A percentile compares a stretch with the other conserved stretches of the same genome.
These are phyloP conservation scores for Cassiopea xamachana DNA, from an alignment of 30 jellyfish, hydroid and myxozoan genomes.

Conservation along the genomic window DNA sequence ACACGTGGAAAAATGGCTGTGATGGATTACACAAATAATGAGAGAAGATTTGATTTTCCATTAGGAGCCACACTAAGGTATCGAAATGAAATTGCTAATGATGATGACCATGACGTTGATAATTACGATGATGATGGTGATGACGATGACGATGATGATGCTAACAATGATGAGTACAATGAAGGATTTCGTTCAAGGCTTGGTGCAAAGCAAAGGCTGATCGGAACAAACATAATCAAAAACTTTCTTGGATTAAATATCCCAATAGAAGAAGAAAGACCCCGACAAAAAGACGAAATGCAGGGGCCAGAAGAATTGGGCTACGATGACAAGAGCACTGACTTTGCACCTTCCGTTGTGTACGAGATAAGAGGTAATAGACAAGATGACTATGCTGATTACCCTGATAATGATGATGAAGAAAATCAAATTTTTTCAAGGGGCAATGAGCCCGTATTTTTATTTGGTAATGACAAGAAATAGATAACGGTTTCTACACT, in stretches of 20 bases:
- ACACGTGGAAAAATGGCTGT: conserved; percentile 69
- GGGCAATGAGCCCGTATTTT: conserved; percentile 2
- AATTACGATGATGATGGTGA: background rate
- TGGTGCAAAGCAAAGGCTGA: conserved; percentile 27
- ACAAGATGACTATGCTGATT: conserved; percentile 30
- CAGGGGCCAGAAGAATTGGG: background rate
- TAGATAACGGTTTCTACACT: background rate
- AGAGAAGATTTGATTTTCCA: background rate
- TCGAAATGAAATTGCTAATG: conserved; percentile 23
- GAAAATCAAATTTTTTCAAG: conserved; percentile 26
- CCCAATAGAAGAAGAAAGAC: conserved; percentile 31
- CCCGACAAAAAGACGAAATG: conserved; percentile 38
- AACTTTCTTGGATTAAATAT: conserved; percentile 26
- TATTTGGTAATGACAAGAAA: conserved; percentile 40
- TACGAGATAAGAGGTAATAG: conserved; percentile 45
- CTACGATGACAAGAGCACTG: conserved; percentile 9
- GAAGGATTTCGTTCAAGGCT: conserved; percentile 2
- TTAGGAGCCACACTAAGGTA: background rate
- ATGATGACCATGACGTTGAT: background rate
- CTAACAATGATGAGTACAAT: background rate
- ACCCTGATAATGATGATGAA: conserved; percentile 38
- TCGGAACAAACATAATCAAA: conserved; percentile 32
- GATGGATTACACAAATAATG: conserved; percentile 32
- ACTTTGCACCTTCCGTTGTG: conserved; percentile 52
- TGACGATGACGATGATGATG: conserved; percentile 30